phyloP scores from a whole-genome alignment of 2,888 invertebrate genomes.

The Buathra laborator region DNA sequence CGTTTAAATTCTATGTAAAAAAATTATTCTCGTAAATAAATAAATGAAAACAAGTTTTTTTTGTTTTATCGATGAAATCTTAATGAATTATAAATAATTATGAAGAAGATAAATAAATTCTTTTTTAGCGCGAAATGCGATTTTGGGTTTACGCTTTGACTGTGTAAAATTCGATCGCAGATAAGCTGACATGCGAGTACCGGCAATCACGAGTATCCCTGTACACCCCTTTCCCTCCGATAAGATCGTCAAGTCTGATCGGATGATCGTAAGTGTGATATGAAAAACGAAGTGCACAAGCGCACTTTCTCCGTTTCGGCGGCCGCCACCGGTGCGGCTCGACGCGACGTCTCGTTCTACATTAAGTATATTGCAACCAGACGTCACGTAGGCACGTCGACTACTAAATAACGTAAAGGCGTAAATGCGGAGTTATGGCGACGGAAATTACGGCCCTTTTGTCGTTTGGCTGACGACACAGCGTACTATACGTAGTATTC shows the following conservation, averaged over 20 bases:
- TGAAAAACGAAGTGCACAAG: not conserved
- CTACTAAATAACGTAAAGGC: too few relatives aligned
- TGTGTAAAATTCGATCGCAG: not conserved
- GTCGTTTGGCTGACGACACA: too few relatives aligned
- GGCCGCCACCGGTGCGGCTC: not conserved
- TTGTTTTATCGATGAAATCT: too few relatives aligned
- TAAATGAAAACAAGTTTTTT: too few relatives aligned
- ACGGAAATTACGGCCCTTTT: too few relatives aligned
- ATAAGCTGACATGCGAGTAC: not conserved
- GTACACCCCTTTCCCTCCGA: not conserved
- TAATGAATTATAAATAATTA: too few relatives aligned
- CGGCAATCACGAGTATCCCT: constrained; percentile 12
- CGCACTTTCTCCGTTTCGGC: constrained; percentile 22
- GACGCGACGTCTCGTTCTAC: constrained; percentile 9
- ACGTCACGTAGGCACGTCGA: not conserved
- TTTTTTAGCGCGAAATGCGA: not conserved
- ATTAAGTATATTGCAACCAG: not conserved
- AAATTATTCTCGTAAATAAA: too few relatives aligned
- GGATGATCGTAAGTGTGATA: not conserved
- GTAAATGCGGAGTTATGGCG: too few relatives aligned
- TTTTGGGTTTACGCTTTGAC: not conserved
- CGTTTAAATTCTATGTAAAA: too few relatives aligned
- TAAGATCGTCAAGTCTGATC: constrained; percentile 16
- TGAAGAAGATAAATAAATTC: not conserved
- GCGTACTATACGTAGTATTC: too few relatives aligned